Conservation (phyloP, 2,113 vertebrate species). For the Poecile atricapillus region DNA sequence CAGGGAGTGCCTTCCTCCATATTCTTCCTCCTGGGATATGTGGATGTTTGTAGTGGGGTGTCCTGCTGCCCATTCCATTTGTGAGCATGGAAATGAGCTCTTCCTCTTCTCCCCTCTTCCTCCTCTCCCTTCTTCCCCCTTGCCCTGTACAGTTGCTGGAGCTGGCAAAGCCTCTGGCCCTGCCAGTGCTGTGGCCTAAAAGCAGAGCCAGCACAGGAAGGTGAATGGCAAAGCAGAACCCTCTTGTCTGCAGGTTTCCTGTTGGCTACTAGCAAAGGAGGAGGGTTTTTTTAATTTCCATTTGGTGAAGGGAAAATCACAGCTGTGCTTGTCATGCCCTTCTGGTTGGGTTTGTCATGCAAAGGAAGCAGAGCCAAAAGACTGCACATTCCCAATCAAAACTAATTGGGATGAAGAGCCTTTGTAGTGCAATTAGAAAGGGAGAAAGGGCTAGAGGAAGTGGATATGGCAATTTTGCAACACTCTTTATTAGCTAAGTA, state of each 20-base stretch:
- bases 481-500: conserved; percentile 59
- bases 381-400: conserved; percentile 69
- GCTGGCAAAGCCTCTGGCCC: conserved; percentile 5
- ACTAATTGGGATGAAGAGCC: conserved; percentile 64
- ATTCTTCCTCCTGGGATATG: background rate
- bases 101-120: background rate
- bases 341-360: conserved; percentile 69
- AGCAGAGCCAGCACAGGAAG: conserved; percentile 50
- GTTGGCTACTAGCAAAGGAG: conserved; percentile 36
- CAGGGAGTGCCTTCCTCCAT: background rate
- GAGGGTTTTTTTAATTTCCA: conserved; percentile 29
- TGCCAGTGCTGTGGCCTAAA: background rate
- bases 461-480: conserved; percentile 54
- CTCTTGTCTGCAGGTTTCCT: conserved; percentile 60
- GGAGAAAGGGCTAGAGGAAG: conserved; percentile 45
- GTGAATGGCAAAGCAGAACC: conserved; percentile 22
- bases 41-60: background rate
- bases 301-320: conserved; percentile 62
- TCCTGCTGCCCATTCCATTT: background rate
- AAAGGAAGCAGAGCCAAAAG: conserved; percentile 67
- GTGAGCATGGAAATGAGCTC: background rate
- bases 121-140: background rate
- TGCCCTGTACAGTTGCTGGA: background rate
- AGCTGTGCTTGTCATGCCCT: conserved; percentile 56
- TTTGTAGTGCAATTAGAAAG: conserved; percentile 52